Evolutionary conservation across 1,140 invertebrate species (phyloP).

Genomic region (Coptotermes formosanus): DNA sequence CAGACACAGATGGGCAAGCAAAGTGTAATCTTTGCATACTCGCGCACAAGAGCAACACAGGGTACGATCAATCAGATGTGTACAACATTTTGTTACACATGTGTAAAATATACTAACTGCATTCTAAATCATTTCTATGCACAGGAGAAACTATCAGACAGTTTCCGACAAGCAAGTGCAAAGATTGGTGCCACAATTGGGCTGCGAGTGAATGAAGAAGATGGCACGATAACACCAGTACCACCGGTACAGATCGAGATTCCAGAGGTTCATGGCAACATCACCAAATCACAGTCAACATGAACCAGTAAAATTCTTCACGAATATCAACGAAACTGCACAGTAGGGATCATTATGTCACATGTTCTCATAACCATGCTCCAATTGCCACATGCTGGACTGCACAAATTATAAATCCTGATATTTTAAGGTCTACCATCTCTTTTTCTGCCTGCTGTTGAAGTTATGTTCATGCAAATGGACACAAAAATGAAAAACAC

Average conservation of each 20-base stretch:
- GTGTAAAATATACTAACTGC: not conserved
- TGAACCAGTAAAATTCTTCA: not conserved
- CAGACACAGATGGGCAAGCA: too few relatives aligned
- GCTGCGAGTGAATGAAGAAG: conserved; percentile 67
- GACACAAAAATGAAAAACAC: not conserved
- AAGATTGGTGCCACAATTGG: conserved; percentile 86
- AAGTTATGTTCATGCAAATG: not conserved
- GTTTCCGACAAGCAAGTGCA: conserved; percentile 78
- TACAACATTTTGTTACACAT: not conserved
- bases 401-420: not conserved
- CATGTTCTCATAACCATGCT: too few relatives aligned
- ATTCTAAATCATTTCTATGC: not conserved
- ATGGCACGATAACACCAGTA: conserved; percentile 46
- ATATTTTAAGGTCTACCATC: not conserved
- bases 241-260: not conserved
- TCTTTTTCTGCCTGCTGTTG: not conserved
- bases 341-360: too few relatives aligned
- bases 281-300: conserved; percentile 21
- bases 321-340: not conserved
- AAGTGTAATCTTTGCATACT: too few relatives aligned
- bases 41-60: too few relatives aligned
- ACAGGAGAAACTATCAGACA: conserved; percentile 71
- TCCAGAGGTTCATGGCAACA: conserved; percentile 2
- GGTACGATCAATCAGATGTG: not conserved
- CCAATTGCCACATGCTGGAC: too few relatives aligned